Evolutionary conservation across 2,797 vertebrate species (phyloP), one percentile per base, ranked within the genome.

Genomic region (Triplophysa yarkandensis): DNA sequence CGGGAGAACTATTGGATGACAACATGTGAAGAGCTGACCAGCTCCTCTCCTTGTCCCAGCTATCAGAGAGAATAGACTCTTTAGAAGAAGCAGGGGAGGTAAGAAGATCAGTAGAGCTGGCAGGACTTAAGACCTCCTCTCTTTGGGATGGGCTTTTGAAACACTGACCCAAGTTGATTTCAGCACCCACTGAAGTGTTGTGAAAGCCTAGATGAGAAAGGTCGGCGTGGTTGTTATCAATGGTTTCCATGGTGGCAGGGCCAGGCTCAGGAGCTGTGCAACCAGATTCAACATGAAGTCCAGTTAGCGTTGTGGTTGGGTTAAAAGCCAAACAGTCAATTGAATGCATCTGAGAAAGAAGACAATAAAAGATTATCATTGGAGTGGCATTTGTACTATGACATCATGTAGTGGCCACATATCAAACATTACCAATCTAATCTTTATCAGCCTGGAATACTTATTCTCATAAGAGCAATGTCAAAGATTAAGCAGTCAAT

Each of bases 21-120:
- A 80, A 71, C 70, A 21, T 54, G 1, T 61, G 79, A 50, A 73
- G 19, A 0, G 76, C 62, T 0, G 82, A 85, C 87, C 88, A 91
- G 73, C 79, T 84, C 63, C 71, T 84, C 4, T 90, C 89, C 68
- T 67, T 84, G 72, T 91, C 89, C 67, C 67, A 90, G 63, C 68
- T 80, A 36, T 89, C 90, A 0, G 88, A 92, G 17, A 89, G 78
- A 68, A 92, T 82, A 36, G 92, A 93, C 80, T 93, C 92, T 71
- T 87, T 88, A 44, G 92, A 93, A 1, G 90, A 93, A 11, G 86
- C 81, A 14, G 80, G 83, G 5, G 89, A 90, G 71, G 86, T 81
- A 46, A 86, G 87, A 75, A 91, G 43, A 28, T 91, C 87, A 30
- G 81, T 32, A 0, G 87, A 90, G 73, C 71, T 50, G 28, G 86